Evolutionary conservation across 2,113 vertebrate genomes (phyloP), one percentile per base, ranked within the genome.

Genomic region (Rhipidura dahli): DNA sequence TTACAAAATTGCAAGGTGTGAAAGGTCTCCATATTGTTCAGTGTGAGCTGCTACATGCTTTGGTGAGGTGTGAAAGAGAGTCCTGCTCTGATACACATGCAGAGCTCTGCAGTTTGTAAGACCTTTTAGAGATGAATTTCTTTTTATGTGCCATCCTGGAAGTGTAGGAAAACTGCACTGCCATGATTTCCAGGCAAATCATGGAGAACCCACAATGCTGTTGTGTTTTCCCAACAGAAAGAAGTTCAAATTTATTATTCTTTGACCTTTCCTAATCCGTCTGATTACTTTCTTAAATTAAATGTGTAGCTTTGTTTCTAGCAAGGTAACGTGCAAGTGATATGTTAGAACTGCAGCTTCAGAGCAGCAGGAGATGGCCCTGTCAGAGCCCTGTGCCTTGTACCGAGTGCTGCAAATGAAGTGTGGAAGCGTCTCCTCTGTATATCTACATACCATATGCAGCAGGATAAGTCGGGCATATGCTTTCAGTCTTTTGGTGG

Each of bases 181-280:
- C 64, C 17, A 15, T 77, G 35, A 73, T 94, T 79, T 77, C 54
- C 13, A 26, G 78, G 30, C 13, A 83, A 80, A 61, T 77, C 1
- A 6, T 20, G 23, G 45, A n/a, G 61, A 54, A 71, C 57, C 73
- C 0, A 0, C 39, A 66, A 18, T 21, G 17, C n/a, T 39, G 0
- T 28, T 51, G 50, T 72, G 10, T 72, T 85, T 95, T 82, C 31
- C n/a, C 61, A 44, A 64, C 47, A 7, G 15, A 24, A 57, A 7
- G 26, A 80, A 30, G 10, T 90, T 91, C 17, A 59, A 69, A 86
- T 42, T 70, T 39, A 42, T 9, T 87, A 7, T 26, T 73, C 19
- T 68, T 47, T 81, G 59, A 37, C 44, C 22, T 90, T 87, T 54
- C 16, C 33, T 50, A 20, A 87, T 89, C 30, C 27, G 31, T 76